These are phyloP conservation scores for Thymelicus sylvestris DNA, from an alignment of 2,888 invertebrate genomes.

Conservation along the genomic window DNA sequence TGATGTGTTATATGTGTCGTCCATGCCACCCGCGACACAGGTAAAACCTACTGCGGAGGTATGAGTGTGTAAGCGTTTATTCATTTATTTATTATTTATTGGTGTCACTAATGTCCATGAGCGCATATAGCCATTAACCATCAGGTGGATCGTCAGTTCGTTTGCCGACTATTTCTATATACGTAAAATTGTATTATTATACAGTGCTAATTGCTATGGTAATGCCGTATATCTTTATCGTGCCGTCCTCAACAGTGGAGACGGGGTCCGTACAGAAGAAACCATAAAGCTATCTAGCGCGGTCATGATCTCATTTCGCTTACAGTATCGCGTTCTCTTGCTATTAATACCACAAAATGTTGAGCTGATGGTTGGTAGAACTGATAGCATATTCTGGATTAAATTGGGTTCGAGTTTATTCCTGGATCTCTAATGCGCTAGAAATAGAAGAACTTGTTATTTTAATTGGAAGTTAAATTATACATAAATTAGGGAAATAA, in stretches of 20 bases:
- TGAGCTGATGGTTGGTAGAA: conserved; percentile 13
- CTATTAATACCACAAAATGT: conserved; percentile 41
- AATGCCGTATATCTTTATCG: neutral
- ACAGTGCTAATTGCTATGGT: too few relatives aligned
- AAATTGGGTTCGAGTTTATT: neutral
- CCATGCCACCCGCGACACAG: too few relatives aligned
- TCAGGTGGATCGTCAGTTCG: too few relatives aligned
- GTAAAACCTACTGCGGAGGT: too few relatives aligned
- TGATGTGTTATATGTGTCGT: too few relatives aligned
- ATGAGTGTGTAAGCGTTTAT: too few relatives aligned
- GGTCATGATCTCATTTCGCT: conserved; percentile 62
- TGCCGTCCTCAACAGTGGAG: neutral
- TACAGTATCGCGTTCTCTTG: conserved; percentile 45
- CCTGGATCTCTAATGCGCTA: neutral
- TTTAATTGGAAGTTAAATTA: neutral
- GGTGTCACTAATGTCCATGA: too few relatives aligned
- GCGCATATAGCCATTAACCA: too few relatives aligned
- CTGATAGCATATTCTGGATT: conserved; percentile 17
- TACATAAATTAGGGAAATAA: too few relatives aligned
- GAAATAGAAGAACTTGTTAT: neutral
- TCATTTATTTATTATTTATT: too few relatives aligned
- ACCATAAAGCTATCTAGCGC: conserved; percentile 56
- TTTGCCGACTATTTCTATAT: too few relatives aligned
- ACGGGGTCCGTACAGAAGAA: conserved; percentile 43
- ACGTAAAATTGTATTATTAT: too few relatives aligned